Evolutionary conservation across 2,113 vertebrate species (phyloP).

Genomic region (Alexandromys fortis): DNA sequence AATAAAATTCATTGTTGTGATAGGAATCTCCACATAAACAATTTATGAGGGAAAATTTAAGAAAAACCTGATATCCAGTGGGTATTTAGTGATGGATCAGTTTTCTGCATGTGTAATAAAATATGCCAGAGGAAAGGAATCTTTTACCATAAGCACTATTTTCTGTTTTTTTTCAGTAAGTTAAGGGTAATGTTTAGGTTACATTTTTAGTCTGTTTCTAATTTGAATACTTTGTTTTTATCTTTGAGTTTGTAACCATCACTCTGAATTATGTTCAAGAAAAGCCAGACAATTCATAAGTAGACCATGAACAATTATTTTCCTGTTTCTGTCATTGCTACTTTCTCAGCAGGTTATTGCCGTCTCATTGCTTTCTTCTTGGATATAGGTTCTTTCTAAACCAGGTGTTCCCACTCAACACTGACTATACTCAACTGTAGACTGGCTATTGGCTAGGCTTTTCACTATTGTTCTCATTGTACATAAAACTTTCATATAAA

Average conservation of each 20-base stretch:
- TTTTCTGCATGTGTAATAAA: neutral
- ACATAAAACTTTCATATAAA: neutral
- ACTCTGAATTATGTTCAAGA: neutral
- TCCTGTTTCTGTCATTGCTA: neutral
- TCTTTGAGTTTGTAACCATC: neutral
- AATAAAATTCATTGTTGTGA: neutral
- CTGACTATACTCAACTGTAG: neutral
- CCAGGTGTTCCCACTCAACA: conserved; percentile 6
- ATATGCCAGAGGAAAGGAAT: neutral
- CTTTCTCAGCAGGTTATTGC: conserved; percentile 9
- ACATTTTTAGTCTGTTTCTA: neutral
- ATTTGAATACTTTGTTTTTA: neutral
- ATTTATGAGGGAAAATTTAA: neutral
- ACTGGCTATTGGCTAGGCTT: neutral
- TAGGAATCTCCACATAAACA: neutral
- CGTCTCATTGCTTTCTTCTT: neutral
- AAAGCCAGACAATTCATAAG: neutral
- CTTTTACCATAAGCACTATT: neutral
- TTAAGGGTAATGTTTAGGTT: neutral
- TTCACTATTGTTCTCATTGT: neutral
- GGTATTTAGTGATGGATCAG: neutral
- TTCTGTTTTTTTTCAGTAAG: neutral
- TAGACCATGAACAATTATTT: neutral
- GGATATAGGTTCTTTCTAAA: conserved; percentile 4
- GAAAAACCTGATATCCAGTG: neutral